Base-by-base conservation (phyloP, 2,888 invertebrate genomes). In the Julus scanicus region DNA sequence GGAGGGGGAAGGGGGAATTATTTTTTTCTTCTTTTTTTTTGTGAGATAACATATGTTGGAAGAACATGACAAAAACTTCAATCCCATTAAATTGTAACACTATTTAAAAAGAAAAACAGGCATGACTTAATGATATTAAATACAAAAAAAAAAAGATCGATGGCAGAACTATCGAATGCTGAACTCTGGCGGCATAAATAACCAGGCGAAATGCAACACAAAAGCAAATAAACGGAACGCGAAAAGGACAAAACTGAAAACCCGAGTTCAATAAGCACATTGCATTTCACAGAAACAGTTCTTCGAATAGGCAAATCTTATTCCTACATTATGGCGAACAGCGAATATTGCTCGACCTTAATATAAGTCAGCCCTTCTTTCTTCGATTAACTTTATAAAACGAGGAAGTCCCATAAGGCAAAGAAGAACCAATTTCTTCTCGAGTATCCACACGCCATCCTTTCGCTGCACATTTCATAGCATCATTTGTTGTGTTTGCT, bases 361-460 rank as follows among this genome's bases (percentile, higher is more conserved):
- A 57, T 57, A 57, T 17, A 57, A 57, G 57, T 17, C 13, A 17
- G 17, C 17, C 5, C 57, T 17, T 17, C 57, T 57, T 57, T 57
- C 17, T 57, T 57, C 57, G 17, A 57, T 57, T 57, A 57, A 17
- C 17, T 57, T 17, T 57, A 57, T 17, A 57, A 57, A 57, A 57
- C 17, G 57, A 57, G 57, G 57, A 57, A 57, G 57, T 57, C 57
- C 57, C 57, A 15, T 57, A 57, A 57, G 57, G 57, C 57, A 57
- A 57, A 57, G 57, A 57, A 57, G 57, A 57, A 17, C 57, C 13
- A 57, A 57, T 57, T 57, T 57, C 57, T 57, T 57, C 57, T 15
- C 17, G 57, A 57, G 17, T 57, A 17, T 57, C 57, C 57, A 57
- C 13, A 29, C 1, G 29, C 29, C 17, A 17, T 4, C 17, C 57